Conservation (phyloP, 2,797 vertebrate genomes). For the Cynodonichthys magdalenae region DNA sequence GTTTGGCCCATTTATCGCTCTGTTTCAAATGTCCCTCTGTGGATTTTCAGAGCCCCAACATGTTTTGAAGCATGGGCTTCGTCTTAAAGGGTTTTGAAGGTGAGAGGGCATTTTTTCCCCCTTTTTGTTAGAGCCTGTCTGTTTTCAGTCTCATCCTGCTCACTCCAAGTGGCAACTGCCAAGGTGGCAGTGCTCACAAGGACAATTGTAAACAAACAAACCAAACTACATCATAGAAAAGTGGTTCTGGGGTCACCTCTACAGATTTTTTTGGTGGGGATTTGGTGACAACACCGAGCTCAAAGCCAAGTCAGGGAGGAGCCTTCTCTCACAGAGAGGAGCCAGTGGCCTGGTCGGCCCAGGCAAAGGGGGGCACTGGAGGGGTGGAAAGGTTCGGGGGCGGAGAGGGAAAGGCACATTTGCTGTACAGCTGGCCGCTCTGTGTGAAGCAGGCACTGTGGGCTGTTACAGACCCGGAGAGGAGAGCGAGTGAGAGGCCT, state of each 20-base stretch:
- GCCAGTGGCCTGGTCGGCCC: conserved; percentile 92
- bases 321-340: conserved; percentile 90
- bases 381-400: conserved; percentile 81
- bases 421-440: conserved; percentile 99
- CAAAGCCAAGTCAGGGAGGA: conserved; percentile 94
- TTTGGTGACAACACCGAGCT: conserved; percentile 92
- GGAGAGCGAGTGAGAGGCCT: conserved; percentile 91
- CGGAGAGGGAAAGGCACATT: conserved; percentile 90
- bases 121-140: conserved; percentile 34
- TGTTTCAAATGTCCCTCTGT: conserved; percentile 78
- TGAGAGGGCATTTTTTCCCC: conserved; percentile 55
- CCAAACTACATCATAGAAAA: conserved; percentile 69
- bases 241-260: conserved; percentile 92
- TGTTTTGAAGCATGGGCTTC: conserved; percentile 62
- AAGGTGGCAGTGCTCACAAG: conserved; percentile 72
- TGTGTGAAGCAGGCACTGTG: conserved; percentile 97
- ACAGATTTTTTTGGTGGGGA: conserved; percentile 79
- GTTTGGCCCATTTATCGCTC: conserved; percentile 79
- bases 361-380: conserved; percentile 80
- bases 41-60: conserved; percentile 73
- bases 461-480: conserved; percentile 95
- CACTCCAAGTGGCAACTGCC: conserved; percentile 59
- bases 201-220: conserved; percentile 77
- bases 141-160: conserved; percentile 51
- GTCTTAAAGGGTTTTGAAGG: conserved; percentile 74